These are phyloP conservation scores for Caranx melampygus DNA, from an alignment of 2,113 vertebrate species.

Conservation along the genomic window DNA sequence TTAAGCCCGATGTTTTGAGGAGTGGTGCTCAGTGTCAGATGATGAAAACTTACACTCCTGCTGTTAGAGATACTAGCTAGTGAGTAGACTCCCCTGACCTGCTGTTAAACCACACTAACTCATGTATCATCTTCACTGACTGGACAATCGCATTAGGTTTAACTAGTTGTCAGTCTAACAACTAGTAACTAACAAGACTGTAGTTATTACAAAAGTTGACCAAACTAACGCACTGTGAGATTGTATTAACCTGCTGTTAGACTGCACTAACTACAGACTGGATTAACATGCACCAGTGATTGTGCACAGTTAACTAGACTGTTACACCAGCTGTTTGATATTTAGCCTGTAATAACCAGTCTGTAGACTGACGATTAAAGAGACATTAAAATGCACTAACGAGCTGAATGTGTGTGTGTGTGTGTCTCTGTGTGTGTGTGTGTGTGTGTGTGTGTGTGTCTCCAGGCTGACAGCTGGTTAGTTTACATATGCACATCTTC, in stretches of 20 bases:
- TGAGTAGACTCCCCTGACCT: too few relatives aligned
- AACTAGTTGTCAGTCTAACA: too few relatives aligned
- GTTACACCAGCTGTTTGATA: too few relatives aligned
- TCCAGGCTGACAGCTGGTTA: neutral
- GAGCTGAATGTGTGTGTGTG: neutral
- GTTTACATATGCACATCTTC: slow-evolving; percentile 20
- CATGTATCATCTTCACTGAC: too few relatives aligned
- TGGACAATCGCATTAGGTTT: too few relatives aligned
- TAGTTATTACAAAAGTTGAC: too few relatives aligned
- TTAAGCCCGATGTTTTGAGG: neutral
- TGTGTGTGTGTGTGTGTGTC: neutral
- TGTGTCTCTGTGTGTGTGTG: neutral
- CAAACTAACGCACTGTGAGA: neutral
- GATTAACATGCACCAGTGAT: neutral
- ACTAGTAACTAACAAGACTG: too few relatives aligned
- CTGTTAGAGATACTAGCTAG: neutral
- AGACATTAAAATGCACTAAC: neutral
- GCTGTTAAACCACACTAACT: neutral
- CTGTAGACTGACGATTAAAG: neutral
- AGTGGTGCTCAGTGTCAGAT: neutral
- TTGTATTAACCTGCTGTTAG: neutral
- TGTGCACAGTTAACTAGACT: too few relatives aligned
- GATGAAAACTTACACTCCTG: neutral
- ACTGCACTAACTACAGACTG: neutral
- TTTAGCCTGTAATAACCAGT: neutral